phyloP scores from a whole-genome alignment of 2,888 invertebrate genomes.

The Kuschelorhynchus macadamiae region DNA sequence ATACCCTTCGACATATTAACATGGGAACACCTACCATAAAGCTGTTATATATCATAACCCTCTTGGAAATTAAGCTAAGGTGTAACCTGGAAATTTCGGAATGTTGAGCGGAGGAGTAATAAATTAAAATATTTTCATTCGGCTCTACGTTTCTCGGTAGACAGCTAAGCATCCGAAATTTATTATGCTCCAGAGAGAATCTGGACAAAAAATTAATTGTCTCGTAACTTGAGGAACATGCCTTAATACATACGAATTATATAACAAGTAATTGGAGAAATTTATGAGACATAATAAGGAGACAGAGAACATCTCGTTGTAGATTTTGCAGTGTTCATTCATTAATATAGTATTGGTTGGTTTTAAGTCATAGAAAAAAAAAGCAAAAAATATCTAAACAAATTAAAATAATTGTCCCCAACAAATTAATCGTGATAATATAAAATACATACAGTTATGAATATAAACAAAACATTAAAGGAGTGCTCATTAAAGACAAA shows the following conservation, averaged over 20 bases:
- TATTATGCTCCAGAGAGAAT: conserved; percentile 10
- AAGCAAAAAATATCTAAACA: too few species aligned
- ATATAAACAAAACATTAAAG: too few species aligned
- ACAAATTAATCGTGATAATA: too few species aligned
- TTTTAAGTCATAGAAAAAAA: too few species aligned
- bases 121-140: conserved; percentile 30
- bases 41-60: conserved; percentile 10
- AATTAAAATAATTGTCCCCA: too few species aligned
- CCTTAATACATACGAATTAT: neutral
- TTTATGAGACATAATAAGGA: neutral
- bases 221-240: neutral
- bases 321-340: too few species aligned
- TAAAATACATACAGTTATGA: too few species aligned
- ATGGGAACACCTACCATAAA: neutral
- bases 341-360: too few species aligned
- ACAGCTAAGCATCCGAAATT: conserved; percentile 10
- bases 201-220: conserved; percentile 28
- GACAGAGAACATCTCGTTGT: too few species aligned
- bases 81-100: conserved; percentile 22
- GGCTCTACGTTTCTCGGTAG: neutral
- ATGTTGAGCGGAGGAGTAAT: conserved; percentile 14
- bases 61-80: conserved; percentile 16
- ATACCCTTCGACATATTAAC: too few species aligned
- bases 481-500: too few species aligned
- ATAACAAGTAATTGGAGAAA: neutral